These are phyloP conservation scores for Sitobion miscanthi DNA, from an alignment of 1,140 invertebrate genomes.

Conservation along the genomic window DNA sequence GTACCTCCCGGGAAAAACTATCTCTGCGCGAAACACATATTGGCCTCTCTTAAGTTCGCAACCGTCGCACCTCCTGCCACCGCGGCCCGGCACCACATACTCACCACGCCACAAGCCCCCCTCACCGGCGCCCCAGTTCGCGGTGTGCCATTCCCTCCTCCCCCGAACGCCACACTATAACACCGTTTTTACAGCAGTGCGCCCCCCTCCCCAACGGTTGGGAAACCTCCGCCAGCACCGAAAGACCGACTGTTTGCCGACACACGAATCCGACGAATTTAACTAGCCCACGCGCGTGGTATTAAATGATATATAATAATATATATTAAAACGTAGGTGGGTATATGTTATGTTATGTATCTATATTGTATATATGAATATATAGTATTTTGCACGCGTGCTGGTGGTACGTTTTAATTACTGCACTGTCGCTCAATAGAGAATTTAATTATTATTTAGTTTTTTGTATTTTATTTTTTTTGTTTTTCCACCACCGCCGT, in stretches of 20 bases:
- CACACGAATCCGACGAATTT: background rate
- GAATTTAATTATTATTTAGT: constrained; percentile 25
- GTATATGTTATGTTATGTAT: no score
- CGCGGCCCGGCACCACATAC: background rate
- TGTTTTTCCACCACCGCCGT: background rate
- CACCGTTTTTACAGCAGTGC: background rate
- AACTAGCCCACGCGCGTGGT: background rate
- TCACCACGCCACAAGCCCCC: background rate
- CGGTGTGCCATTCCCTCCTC: background rate
- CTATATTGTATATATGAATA: background rate
- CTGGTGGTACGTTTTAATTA: constrained; percentile 19
- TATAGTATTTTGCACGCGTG: background rate
- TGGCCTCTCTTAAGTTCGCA: constrained; percentile 10
- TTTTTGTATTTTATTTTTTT: background rate
- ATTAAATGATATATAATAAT: background rate
- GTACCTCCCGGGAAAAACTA: constrained; percentile 19
- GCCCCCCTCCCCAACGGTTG: background rate
- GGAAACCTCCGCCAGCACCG: background rate
- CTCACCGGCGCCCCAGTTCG: background rate
- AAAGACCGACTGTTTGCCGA: background rate
- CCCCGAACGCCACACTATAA: background rate
- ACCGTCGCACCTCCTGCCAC: background rate
- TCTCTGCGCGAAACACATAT: constrained; percentile 50
- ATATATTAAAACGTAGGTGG: no score
- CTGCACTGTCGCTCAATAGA: constrained; percentile 8